Evolutionary conservation across 2,888 invertebrate genomes (phyloP), one percentile per base, ranked within the genome.

Genomic region (Drosophila diplacantha): DNA sequence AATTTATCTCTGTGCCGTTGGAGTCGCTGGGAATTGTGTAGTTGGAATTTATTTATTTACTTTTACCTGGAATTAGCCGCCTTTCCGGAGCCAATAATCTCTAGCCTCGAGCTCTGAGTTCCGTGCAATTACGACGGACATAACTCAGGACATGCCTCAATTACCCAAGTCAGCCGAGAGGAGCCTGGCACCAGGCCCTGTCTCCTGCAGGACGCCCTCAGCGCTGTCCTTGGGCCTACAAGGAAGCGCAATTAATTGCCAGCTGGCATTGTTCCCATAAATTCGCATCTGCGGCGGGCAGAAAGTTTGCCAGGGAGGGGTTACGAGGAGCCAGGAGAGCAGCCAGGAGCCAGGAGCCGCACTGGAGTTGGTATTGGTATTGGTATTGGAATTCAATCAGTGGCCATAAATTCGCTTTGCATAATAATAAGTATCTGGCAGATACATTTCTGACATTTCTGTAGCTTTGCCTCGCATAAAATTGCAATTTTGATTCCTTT

Each of bases 401-500:
- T 52, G 75, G 56, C 52, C 73, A 73, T 78, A 81, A 78, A 78
- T 73, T 68, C 50, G 61, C 44, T 70, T 73, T 78, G 72, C 79
- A 72, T 73, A 75, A 75, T 49, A 35, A 41, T 14, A 39, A 41
- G 49, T 64, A 68, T 70, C 49, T 59, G 63, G 43, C 59, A 59
- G 52, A 63, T 63, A 79, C 57, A 74, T 72, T 72, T 55, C 51
- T 61, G 54, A 75, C 55, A 74, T 72, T 72, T 55, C 49, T 63
- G 54, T 57, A 60, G 60, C 59, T 62, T 62, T 60, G 67, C 60
- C 53, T 34, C 64, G 63, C 49, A 63, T 62, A 53, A 78, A 67
- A 75, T 78, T 81, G 81, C 73, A 78, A 77, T 75, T 74, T 67
- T 77, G 73, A 75, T 81, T 73, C 69, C 69, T 50, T 50, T 50